Conservation (phyloP, 2,113 vertebrate genomes). For the Syrmaticus mikado region DNA sequence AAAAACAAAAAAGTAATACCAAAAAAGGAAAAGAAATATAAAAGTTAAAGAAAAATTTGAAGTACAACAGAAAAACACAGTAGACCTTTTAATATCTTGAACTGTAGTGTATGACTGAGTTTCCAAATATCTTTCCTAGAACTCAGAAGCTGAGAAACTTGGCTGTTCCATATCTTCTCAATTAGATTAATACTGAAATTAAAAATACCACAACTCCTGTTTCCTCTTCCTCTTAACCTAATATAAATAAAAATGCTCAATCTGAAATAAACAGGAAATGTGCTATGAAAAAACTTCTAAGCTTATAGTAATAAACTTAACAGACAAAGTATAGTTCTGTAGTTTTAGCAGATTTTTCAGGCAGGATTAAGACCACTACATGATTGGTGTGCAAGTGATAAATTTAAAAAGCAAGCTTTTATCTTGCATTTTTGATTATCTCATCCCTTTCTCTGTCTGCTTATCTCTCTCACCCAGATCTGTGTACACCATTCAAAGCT, state of each 20-base stretch:
- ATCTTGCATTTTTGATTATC: neutral
- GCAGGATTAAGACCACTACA: neutral
- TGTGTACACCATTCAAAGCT: neutral
- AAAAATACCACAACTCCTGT: neutral
- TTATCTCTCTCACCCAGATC: constrained; percentile 6
- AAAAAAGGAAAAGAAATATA: neutral
- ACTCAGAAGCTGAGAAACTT: neutral
- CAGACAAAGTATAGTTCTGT: neutral
- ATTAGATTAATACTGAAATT: neutral
- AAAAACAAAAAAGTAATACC: neutral
- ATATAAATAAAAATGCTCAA: neutral
- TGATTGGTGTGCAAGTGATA: neutral
- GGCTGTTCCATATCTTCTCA: neutral
- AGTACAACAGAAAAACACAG: neutral
- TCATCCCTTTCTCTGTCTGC: neutral
- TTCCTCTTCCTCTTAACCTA: neutral
- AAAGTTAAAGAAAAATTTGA: neutral
- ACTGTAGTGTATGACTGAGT: neutral
- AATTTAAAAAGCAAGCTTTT: neutral
- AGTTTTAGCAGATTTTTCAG: neutral
- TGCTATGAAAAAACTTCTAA: neutral
- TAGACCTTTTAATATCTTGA: neutral
- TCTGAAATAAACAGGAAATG: neutral
- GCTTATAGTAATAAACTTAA: neutral
- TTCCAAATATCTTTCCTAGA: neutral